phyloP scores from a whole-genome alignment of 2,113 vertebrate genomes.

The Melanocharis versteri region DNA sequence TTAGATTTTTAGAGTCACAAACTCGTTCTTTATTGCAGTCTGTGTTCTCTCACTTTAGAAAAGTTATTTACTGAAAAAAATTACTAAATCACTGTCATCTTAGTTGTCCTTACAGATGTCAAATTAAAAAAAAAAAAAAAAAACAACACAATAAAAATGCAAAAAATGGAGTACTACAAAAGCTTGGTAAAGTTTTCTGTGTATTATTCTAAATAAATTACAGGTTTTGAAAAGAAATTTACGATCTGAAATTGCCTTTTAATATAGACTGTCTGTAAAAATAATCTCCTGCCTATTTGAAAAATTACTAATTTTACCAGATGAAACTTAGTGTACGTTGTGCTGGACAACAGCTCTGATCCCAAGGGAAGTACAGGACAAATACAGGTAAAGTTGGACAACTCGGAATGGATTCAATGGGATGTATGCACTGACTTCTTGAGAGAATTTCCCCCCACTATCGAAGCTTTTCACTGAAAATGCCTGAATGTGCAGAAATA shows the following conservation, averaged over 20 bases:
- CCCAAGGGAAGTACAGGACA: neutral
- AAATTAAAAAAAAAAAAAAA: neutral
- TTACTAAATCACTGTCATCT: neutral
- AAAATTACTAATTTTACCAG: neutral
- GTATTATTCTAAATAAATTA: neutral
- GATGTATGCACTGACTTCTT: neutral
- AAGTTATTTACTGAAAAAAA: neutral
- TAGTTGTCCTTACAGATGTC: neutral
- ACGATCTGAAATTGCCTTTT: neutral
- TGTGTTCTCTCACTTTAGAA: neutral
- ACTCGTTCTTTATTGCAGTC: neutral
- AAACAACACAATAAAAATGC: fast-evolving
- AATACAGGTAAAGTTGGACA: neutral
- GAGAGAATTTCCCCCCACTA: neutral
- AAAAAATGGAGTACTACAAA: neutral
- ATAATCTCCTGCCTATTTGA: neutral
- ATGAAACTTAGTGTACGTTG: neutral
- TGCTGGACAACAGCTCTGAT: neutral
- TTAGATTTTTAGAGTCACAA: neutral
- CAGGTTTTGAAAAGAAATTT: neutral
- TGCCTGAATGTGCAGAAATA: neutral
- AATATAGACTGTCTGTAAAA: neutral
- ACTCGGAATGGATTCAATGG: neutral
- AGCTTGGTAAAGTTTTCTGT: neutral
- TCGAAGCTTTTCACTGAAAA: neutral